Percentiles rank a stretch among this genome's conserved stretches.
Conservation (phyloP, 1,140 invertebrate genomes). For the Saccostrea cuccullata region DNA sequence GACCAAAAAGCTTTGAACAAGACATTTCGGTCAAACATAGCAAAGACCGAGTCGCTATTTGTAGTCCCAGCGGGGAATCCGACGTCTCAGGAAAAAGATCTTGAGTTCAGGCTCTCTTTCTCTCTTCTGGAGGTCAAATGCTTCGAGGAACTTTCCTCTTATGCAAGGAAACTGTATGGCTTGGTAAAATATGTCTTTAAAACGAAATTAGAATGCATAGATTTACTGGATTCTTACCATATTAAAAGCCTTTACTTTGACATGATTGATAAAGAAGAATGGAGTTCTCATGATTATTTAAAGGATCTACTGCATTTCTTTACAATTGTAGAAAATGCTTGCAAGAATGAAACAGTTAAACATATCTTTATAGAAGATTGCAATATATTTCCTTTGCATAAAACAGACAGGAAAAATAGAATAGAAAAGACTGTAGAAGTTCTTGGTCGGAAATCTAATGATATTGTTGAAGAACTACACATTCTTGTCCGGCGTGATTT, state of each 20-base stretch:
- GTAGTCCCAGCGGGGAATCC: slow-evolving; percentile 53
- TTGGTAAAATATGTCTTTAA: slow-evolving; percentile 52
- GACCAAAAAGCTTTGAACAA: not conserved
- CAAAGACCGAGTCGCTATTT: slow-evolving; percentile 24
- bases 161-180: slow-evolving; percentile 47
- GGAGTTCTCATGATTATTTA: not conserved
- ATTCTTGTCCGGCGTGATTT: slow-evolving; percentile 25
- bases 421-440: not conserved
- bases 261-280: slow-evolving; percentile 35
- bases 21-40: slow-evolving; percentile 8
- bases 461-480: not conserved
- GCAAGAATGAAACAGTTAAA: slow-evolving; percentile 15
- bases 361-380: slow-evolving; percentile 49
- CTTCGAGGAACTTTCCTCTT: slow-evolving; percentile 38
- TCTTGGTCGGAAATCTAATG: not conserved
- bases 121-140: slow-evolving; percentile 48
- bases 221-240: slow-evolving; percentile 53
- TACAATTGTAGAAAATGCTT: not conserved
- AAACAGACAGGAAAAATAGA: not conserved
- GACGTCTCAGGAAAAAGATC: not conserved
- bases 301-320: not conserved
- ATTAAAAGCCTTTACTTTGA: slow-evolving; percentile 48
- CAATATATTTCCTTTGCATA: slow-evolving; percentile 53
- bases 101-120: slow-evolving; percentile 52
- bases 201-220: slow-evolving; percentile 30